Evolutionary conservation across 2,113 vertebrate genomes (phyloP).

Genomic region (Chloebia gouldiae): DNA sequence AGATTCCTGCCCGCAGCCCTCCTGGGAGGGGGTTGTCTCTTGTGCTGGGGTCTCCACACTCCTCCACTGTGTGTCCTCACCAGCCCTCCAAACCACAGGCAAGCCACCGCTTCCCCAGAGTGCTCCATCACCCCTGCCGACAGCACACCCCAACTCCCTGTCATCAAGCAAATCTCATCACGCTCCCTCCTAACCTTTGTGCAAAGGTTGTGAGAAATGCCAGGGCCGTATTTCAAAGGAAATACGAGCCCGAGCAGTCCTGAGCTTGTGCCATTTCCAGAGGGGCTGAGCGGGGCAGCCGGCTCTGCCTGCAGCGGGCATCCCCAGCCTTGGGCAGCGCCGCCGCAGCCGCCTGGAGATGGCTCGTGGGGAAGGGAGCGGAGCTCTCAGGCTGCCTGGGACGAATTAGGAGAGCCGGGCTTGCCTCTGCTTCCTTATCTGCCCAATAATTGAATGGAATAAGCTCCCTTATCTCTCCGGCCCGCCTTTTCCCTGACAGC

Average conservation of each 20-base stretch:
- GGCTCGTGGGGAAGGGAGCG: background rate
- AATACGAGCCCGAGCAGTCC: fast-evolving
- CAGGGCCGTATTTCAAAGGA: constrained; percentile 37
- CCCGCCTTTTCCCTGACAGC: background rate
- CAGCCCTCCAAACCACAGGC: background rate
- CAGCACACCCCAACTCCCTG: background rate
- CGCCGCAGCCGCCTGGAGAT: background rate
- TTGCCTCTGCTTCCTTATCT: constrained; percentile 33
- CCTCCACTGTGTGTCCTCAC: background rate
- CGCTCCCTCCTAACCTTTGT: constrained; percentile 34
- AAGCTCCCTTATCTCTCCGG: constrained; percentile 49
- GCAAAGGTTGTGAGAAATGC: constrained; percentile 52
- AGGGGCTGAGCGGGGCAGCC: background rate
- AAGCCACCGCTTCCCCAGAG: background rate
- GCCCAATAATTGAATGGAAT: constrained; percentile 39
- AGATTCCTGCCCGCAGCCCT: fast-evolving
- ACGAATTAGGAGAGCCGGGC: constrained; percentile 5
- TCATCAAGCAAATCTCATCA: constrained; percentile 1
- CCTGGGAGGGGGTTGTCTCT: background rate
- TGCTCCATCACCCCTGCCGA: background rate
- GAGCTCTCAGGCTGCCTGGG: background rate
- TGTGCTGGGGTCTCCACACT: fast-evolving
- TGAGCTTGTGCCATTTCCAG: background rate
- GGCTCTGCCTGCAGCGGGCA: background rate
- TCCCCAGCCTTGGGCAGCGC: background rate